phyloP scores from a whole-genome alignment of 2,888 invertebrate species.

The Sabatieria punctata region DNA sequence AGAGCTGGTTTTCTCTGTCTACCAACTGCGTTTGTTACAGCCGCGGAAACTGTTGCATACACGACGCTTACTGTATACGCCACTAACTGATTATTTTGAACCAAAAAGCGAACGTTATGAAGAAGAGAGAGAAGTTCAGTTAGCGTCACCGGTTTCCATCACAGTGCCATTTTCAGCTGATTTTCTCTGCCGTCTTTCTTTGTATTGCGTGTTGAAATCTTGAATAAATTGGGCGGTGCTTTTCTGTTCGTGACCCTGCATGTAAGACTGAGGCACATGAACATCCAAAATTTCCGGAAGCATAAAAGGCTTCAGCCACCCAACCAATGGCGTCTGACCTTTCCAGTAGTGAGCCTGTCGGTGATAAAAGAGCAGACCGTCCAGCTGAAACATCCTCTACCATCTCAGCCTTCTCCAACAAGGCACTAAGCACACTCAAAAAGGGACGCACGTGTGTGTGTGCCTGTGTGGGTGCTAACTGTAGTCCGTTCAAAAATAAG shows the following conservation, averaged over 20 bases:
- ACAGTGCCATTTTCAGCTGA: too few species aligned
- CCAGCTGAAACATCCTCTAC: conserved; percentile 40
- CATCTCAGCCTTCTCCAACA: background rate
- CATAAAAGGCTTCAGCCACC: conserved; percentile 56
- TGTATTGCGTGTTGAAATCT: conserved; percentile 1
- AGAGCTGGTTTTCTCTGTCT: too few species aligned
- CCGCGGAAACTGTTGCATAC: too few species aligned
- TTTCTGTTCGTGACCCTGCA: background rate
- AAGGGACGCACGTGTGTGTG: background rate
- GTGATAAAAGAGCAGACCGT: conserved; percentile 82
- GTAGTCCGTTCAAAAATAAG: background rate
- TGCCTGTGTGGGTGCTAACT: background rate
- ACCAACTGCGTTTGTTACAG: too few species aligned
- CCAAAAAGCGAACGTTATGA: too few species aligned
- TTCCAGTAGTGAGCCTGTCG: conserved; percentile 56
- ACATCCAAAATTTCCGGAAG: conserved; percentile 23
- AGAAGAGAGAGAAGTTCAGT: too few species aligned
- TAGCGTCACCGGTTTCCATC: too few species aligned
- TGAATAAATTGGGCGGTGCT: background rate
- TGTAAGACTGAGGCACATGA: background rate
- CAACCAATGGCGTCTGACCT: conserved; percentile 66
- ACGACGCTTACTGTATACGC: too few species aligned
- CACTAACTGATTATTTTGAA: too few species aligned
- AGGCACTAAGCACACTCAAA: background rate
- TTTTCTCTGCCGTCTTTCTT: too few species aligned